phyloP scores from a whole-genome alignment of 1,140 invertebrate species.

The Physella acuta region DNA sequence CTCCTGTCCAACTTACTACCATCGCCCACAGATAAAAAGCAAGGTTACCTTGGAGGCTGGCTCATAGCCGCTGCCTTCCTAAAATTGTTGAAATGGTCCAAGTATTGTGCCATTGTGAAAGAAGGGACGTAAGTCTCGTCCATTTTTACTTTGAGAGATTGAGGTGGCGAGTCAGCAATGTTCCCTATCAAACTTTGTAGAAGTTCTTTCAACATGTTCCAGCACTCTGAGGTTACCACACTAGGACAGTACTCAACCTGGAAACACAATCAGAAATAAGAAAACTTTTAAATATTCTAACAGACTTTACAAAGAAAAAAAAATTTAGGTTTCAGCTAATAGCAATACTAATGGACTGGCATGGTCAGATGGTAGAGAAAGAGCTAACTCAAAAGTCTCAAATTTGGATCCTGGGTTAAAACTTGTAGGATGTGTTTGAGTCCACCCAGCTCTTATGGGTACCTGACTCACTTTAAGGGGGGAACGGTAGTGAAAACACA shows the following conservation, averaged over 20 bases:
- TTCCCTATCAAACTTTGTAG: conserved; percentile 86
- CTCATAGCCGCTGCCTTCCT: conserved; percentile 68
- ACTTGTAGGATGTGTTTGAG: too few relatives aligned
- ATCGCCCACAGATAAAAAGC: too few relatives aligned
- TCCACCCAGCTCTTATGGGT: too few relatives aligned
- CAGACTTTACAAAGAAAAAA: background rate
- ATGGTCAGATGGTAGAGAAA: background rate
- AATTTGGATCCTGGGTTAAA: too few relatives aligned
- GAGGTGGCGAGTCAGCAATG: conserved; percentile 61
- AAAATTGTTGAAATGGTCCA: conserved; percentile 90
- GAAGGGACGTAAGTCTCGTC: conserved; percentile 78
- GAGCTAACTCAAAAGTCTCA: background rate
- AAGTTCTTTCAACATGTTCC: conserved; percentile 90
- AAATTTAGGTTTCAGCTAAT: background rate
- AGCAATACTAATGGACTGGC: background rate
- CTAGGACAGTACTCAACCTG: conserved; percentile 91
- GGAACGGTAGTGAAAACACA: too few relatives aligned
- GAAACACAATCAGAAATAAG: conserved; percentile 39
- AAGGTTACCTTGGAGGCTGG: conserved; percentile 20
- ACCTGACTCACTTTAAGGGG: too few relatives aligned
- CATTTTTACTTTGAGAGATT: conserved; percentile 70
- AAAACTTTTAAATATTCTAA: background rate
- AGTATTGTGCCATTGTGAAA: conserved; percentile 91
- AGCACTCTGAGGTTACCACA: conserved; percentile 81
- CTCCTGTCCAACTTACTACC: too few relatives aligned